phyloP scores from a whole-genome alignment of 2,113 vertebrate species.

The Colossoma macropomum region DNA sequence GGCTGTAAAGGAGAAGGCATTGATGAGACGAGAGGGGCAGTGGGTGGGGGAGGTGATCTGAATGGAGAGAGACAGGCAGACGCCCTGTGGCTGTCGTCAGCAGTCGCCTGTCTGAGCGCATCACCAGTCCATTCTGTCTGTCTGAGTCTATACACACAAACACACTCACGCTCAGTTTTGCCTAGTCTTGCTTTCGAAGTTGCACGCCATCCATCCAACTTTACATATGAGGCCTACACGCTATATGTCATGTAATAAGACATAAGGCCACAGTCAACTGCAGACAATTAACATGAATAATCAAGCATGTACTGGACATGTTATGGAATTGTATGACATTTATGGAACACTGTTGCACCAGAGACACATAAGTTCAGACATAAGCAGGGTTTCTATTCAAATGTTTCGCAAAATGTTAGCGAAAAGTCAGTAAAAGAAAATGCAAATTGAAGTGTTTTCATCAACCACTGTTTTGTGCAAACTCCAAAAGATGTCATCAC shows the following conservation, averaged over 20 bases:
- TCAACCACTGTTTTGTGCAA: too few species aligned
- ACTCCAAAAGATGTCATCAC: too few species aligned
- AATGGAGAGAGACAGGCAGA: conserved; percentile 1
- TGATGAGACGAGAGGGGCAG: not conserved
- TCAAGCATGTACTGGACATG: too few species aligned
- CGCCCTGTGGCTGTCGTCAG: not conserved
- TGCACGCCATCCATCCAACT: not conserved
- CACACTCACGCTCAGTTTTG: not conserved
- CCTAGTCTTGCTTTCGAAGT: not conserved
- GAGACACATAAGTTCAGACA: too few species aligned
- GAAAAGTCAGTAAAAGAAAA: too few species aligned
- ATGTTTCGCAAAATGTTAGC: too few species aligned
- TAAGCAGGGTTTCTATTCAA: too few species aligned
- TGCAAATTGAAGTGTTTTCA: too few species aligned
- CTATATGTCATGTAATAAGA: not conserved
- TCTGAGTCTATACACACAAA: not conserved
- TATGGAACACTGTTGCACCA: too few species aligned
- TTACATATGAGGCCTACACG: not conserved
- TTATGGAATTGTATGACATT: too few species aligned
- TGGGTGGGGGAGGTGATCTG: not conserved
- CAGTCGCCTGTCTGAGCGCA: conserved; percentile 1
- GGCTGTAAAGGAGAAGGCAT: not conserved
- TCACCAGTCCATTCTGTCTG: not conserved
- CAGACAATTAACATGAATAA: not conserved
- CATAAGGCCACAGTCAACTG: not conserved